Base-by-base conservation (phyloP, 2,113 vertebrate species). In the Probosciger aterrimus region DNA sequence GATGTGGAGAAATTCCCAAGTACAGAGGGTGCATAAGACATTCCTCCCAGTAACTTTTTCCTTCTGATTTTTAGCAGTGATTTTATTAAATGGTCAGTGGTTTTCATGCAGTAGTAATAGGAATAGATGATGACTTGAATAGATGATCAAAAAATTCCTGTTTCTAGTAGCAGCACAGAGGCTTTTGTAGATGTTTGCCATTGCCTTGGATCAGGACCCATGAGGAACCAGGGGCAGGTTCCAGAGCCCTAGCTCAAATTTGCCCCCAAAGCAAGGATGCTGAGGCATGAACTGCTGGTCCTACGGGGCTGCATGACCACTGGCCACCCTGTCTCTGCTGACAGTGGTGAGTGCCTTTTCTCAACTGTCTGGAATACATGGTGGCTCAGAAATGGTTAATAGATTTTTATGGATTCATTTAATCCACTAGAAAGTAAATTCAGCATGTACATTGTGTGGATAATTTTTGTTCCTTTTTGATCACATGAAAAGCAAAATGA, bases 401-500 rank as follows among this genome's bases (percentile, higher is more conserved):
- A 23, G 3, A 39, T 52, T 14, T 24, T 31, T 23, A 65, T 18
- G 46, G 62, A n/a, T 79, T 75, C 20, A 9, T 76, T 89, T 83
- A 76, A 50, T 75, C 57, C 43, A 4, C 31, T n/a, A 46, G 81
- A 62, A 82, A 57, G 46, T 41, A 31, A 15, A 79, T 47, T 65
- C 28, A 23, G 65, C 20, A 3, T 2, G 18, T 39, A n/a, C 39
- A 24, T 31, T 8, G 14, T 16, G 25, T 57, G 55, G 75, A 67
- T 86, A 47, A 52, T n/a, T 71, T 73, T 27, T 82, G 57, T 79
- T 83, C 55, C 57, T 86, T 86, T 79, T 73, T 86, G 68, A 89
- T 68, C 71, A 83, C 47, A 73, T 91, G 86, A 46, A 62, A 86
- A 75, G 67, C 52, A 62, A 82, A 78, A 85, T 88, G 80, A 84